A percentile compares a stretch with the other conserved stretches of the same genome.
Evolutionary conservation across 2,113 vertebrate genomes (phyloP).

Genomic region (Malurus cyaneus): DNA sequence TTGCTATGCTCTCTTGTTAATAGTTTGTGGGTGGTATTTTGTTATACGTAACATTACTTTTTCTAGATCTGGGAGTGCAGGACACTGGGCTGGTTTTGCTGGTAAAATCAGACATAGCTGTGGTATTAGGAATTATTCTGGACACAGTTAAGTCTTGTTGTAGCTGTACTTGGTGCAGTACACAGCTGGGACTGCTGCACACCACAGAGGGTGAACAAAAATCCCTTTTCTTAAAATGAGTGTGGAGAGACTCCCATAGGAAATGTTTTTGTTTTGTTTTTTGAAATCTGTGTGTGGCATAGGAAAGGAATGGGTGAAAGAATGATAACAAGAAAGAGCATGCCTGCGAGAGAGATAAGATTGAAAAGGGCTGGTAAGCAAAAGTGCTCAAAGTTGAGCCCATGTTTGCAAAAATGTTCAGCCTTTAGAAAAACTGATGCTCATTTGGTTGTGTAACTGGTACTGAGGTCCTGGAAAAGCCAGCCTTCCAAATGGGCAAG

Average conservation of each 20-base stretch:
- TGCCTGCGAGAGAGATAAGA: constrained; percentile 35
- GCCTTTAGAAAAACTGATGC: background rate
- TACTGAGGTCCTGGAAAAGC: background rate
- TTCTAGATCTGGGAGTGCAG: background rate
- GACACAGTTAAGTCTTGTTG: background rate
- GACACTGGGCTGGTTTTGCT: background rate
- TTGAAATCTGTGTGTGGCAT: constrained; percentile 19
- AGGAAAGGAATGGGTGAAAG: constrained; percentile 42
- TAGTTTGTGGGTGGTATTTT: background rate
- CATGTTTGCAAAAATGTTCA: background rate
- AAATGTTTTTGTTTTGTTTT: constrained; percentile 32
- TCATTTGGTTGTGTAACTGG: background rate
- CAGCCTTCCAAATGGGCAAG: background rate
- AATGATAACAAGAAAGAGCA: constrained; percentile 49
- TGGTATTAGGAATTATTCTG: constrained; percentile 50
- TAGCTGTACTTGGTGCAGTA: constrained; percentile 41
- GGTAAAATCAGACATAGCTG: constrained; percentile 45
- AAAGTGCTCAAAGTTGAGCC: constrained; percentile 9
- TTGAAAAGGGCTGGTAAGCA: constrained; percentile 45
- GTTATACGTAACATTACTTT: background rate
- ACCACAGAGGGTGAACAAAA: constrained; percentile 29
- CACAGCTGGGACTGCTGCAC: constrained; percentile 38
- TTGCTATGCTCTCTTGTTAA: background rate
- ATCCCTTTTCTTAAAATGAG: constrained; percentile 33
- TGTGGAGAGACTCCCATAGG: constrained; percentile 32